Conservation (phyloP, 2,888 invertebrate species). For the Clunio marinus region DNA sequence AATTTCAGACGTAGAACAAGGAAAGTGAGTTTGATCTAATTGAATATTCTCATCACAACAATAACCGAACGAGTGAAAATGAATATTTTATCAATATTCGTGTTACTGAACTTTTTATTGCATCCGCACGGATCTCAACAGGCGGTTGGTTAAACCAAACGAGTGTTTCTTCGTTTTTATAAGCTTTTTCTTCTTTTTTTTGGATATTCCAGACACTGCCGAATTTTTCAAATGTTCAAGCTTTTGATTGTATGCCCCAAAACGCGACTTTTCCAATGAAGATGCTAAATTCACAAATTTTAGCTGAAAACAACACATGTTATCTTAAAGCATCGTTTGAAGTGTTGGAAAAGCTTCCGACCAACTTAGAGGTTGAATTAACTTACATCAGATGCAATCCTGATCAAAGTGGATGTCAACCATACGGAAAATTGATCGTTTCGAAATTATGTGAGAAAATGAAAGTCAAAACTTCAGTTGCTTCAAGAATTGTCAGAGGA, state of each 20-base stretch:
- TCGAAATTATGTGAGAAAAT: constrained; percentile 29
- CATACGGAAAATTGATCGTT: not conserved
- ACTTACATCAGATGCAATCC: constrained; percentile 13
- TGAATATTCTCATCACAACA: too few relatives aligned
- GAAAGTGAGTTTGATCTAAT: too few relatives aligned
- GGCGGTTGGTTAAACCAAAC: constrained; percentile 9
- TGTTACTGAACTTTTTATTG: constrained; percentile 29
- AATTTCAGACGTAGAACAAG: too few relatives aligned
- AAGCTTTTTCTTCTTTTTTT: not conserved
- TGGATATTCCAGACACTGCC: too few relatives aligned
- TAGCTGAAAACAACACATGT: not conserved
- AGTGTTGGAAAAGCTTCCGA: not conserved
- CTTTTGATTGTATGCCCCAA: not conserved
- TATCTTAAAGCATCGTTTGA: not conserved
- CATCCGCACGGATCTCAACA: constrained; percentile 1
- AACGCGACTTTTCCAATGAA: not conserved
- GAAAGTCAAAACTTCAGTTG: constrained; percentile 15
- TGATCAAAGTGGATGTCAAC: constrained; percentile 5
- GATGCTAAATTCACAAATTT: not conserved
- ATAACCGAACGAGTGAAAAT: constrained; percentile 5
- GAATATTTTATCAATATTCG: constrained; percentile 18
- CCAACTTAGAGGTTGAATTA: constrained; percentile 19
- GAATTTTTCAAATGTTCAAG: too few relatives aligned
- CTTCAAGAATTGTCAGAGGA: not conserved
- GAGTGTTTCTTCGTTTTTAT: not conserved